Conservation (phyloP, 92 coral and sea anemone species). For the Zoanthus sansibaricus region DNA sequence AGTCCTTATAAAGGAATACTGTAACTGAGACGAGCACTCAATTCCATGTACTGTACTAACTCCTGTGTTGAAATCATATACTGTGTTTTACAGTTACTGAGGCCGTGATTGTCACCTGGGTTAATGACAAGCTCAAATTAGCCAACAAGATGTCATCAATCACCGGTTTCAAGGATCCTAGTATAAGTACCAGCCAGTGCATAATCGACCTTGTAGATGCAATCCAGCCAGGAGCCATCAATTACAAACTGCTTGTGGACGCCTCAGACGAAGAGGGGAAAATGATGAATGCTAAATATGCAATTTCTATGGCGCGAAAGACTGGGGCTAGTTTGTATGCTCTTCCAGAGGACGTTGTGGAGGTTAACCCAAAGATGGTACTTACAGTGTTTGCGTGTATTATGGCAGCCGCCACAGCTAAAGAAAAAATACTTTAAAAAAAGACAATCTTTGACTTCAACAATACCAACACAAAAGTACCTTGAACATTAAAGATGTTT, state of each 20-base stretch:
- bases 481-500: too few relatives aligned
- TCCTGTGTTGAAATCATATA: too few relatives aligned
- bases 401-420: slow-evolving; percentile 74
- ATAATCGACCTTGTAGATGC: slow-evolving; percentile 90
- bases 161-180: slow-evolving; percentile 81
- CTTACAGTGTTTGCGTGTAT: slow-evolving; percentile 97
- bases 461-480: too few relatives aligned
- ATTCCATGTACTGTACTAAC: background rate
- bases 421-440: background rate
- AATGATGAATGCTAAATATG: slow-evolving; percentile 93
- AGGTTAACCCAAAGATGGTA: slow-evolving; percentile 96
- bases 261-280: slow-evolving; percentile 74
- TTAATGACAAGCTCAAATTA: slow-evolving; percentile 77
- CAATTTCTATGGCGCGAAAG: slow-evolving; percentile 97
- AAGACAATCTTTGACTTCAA: background rate
- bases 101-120: slow-evolving; percentile 86
- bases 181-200: slow-evolving; percentile 72
- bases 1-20: too few relatives aligned
- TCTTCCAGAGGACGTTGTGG: slow-evolving; percentile 95
- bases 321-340: slow-evolving; percentile 94
- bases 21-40: too few relatives aligned
- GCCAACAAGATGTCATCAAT: slow-evolving; percentile 72
- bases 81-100: slow-evolving; percentile 67
- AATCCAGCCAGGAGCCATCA: slow-evolving; percentile 83
- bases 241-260: slow-evolving; percentile 69